Evolutionary conservation across 2,888 invertebrate species (phyloP), one percentile per base, ranked within the genome.

Genomic region (Gortyna flavago): DNA sequence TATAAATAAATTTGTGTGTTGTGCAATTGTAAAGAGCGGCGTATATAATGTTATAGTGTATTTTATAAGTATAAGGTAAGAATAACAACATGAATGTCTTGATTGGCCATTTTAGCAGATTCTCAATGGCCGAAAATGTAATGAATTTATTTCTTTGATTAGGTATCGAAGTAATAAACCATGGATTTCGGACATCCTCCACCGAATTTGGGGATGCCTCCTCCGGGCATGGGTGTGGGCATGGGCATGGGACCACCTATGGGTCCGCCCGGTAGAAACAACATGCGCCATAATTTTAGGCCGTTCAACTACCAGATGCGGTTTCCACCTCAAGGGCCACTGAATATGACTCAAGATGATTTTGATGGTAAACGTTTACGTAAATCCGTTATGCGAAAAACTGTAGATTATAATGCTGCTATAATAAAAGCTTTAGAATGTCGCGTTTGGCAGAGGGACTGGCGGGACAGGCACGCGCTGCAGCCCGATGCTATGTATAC

Each of bases 401-500:
- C 99, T 54, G 99, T 99, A 75, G 99, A 99, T 97, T 99, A 99
- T 95, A 99, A 99, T 97, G 98, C 99, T 35, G 98, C 99, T 59
- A 98, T 99, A 91, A 98, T 99, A 82, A 98, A 98, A 94, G 98
- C 98, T 90, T 95, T 99, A 90, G 99, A 99, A 97, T 98, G 98
- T 96, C 98, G 99, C 85, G 97, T 99, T 80, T 99, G 99, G 99
- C 99, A 99, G 94, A 97, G 99, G 88, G 99, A 99, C 94, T 98
- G 97, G 95, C 97, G 99, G 89, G 99, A 99, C 93, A 97, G 98
- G 86, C 97, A 98, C 90, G 98, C 98, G 0, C 96, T 99, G 59
- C 99, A 99, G 93, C 99, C 99, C 3, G 99, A 99, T 95, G 98
- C 98, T 74, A 98, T 99, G 95, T 99, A 99, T 94, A 98, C 98